These are phyloP conservation scores for Neomonachus schauinslandi DNA, from an alignment of 2,113 vertebrate genomes.

Conservation along the genomic window DNA sequence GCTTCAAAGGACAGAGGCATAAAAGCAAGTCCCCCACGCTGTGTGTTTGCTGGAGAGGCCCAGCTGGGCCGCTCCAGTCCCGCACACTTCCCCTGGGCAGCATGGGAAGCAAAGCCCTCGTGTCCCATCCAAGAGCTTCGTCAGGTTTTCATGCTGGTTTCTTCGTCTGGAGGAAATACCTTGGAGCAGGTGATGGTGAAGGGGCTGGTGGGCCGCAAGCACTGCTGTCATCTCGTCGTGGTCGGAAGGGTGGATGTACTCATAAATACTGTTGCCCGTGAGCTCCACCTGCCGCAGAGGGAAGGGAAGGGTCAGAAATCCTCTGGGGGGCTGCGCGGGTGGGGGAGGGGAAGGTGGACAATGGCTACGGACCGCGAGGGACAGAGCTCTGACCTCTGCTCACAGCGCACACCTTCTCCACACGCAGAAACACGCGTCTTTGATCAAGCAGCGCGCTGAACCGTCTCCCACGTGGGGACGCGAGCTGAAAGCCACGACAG, in stretches of 20 bases:
- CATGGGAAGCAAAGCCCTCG: accelerated
- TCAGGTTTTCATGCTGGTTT: neutral
- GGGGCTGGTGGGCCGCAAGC: conserved; percentile 91
- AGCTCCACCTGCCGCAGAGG: conserved; percentile 92
- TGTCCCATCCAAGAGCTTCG: neutral
- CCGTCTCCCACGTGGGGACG: too few species aligned
- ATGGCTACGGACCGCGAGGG: neutral
- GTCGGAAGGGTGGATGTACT: conserved; percentile 97
- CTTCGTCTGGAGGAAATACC: conserved; percentile 83
- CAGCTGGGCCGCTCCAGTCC: neutral
- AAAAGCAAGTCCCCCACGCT: accelerated
- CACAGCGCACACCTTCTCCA: neutral
- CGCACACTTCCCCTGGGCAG: accelerated
- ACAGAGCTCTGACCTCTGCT: neutral
- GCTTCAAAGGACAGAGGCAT: neutral
- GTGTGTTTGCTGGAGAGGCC: neutral
- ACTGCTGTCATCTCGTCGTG: conserved; percentile 97
- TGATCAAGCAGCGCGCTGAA: neutral
- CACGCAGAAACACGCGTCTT: accelerated
- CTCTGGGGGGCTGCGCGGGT: neutral
- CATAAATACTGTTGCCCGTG: conserved; percentile 97
- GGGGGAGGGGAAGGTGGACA: too few species aligned
- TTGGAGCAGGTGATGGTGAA: conserved; percentile 92
- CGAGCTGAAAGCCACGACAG: neutral
- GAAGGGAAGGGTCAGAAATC: neutral